Evolutionary conservation across 2,888 invertebrate genomes (phyloP), one percentile per base, ranked within the genome.

Genomic region (Perdita meconis): DNA sequence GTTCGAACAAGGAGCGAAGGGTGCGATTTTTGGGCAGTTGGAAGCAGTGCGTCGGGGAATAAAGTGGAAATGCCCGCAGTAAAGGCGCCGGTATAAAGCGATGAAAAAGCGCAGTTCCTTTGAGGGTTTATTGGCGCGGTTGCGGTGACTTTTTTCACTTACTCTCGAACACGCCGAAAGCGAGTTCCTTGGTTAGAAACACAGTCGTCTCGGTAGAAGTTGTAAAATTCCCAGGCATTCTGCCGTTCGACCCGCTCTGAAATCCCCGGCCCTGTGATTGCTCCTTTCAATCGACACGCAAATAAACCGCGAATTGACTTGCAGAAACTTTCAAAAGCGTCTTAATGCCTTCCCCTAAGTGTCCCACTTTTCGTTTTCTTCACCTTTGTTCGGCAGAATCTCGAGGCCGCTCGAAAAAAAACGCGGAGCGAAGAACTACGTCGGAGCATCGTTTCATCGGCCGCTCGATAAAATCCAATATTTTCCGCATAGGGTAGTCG

Each of bases 381-480:
- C 30, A 2, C 2, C 6, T 30, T 30, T 6, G 30, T 30, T 30
- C 30, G 30, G 3, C 30, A n/a, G n/a, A n/a, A n/a, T n/a, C n/a
- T n/a, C n/a, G n/a, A n/a, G n/a, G n/a, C n/a, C n/a, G n/a, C n/a
- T n/a, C n/a, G n/a, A n/a, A n/a, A n/a, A 24, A 42, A 22, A 67
- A 36, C 16, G n/a, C 50, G 12, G 55, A 56, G n/a, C 26, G 19
- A 30, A 30, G 19, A 55, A 16, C 10, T 6, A 24, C 22, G 4
- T 19, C 26, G 34, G n/a, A 44, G n/a, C 10, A 19, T 24, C 47
- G 26, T 44, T 72, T 56, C 47, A 24, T 24, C 36, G 44, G 12
- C 30, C 34, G 26, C 19, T 50, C 55, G 16, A 75, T 55, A 53
- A 63, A 77, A 64, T 77, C 63, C 59, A 76, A 51, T 44, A 53